Base-by-base conservation (phyloP, 2,888 invertebrate species). In the Drepana falcataria region DNA sequence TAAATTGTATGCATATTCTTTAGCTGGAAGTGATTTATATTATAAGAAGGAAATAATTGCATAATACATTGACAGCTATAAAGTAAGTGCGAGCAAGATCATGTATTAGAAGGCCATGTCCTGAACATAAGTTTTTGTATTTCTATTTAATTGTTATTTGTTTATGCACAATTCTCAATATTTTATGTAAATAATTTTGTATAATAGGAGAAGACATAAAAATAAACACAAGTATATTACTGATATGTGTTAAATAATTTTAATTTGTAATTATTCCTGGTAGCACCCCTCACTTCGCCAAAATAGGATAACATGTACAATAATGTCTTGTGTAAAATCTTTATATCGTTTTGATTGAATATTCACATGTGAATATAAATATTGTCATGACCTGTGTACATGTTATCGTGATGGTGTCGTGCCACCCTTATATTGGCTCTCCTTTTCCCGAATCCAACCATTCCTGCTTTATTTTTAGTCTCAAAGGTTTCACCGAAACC, bases 161-260 rank as follows among this genome's bases (percentile, higher is more conserved):
- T 91, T 91, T 90, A 91, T 91, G 91, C 91, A 91, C 91, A 91
- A 91, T 88, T 91, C 88, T 91, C 90, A 87, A 90, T 91, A 90
- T 91, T 89, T 87, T 89, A 91, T 91, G 91, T 91, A 91, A 88
- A 91, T 91, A 91, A 79, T 91, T 91, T 91, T 91, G 91, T 91
- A 91, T 89, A 83, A 91, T 91, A 91, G 91, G 83, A 88, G 85
- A 85, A 89, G 83, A 83, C 87, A 81, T 90, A 89, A 82, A 44
- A 93, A 92, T 87, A 93, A 93, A 89, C 83, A 88, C 82, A 91
- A 91, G 92, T 91, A 91, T 91, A 91, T 91, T 91, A 91, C 89
- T 84, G 88, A 89, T 82, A 81, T 85, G 90, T 91, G 88, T 90
- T 83, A 85, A 84, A 87, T 90, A 87, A 86, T 91, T 91, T 91